phyloP scores from a whole-genome alignment of 2,113 vertebrate genomes.

The Lampris incognitus region DNA sequence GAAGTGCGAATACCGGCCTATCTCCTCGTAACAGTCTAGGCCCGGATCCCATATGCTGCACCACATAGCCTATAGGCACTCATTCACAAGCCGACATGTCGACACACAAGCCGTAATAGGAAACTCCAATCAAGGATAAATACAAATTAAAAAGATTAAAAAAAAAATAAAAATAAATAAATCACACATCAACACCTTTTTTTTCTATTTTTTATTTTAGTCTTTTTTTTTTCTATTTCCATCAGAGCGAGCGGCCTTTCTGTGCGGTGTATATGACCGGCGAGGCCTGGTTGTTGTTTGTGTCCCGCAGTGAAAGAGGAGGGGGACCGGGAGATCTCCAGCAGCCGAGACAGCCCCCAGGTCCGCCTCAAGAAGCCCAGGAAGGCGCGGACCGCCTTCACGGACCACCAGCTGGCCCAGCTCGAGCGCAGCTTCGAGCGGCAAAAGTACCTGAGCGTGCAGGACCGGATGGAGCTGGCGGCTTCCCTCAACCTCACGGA shows the following conservation, averaged over 20 bases:
- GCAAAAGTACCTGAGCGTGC: conserved; percentile 97
- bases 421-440: conserved; percentile 98
- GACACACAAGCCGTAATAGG: not conserved
- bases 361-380: conserved; percentile 96
- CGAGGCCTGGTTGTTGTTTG: not conserved
- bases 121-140: no score
- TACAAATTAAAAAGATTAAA: no score
- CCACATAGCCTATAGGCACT: conserved; percentile 47
- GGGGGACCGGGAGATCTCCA: conserved; percentile 97
- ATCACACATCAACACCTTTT: no score
- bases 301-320: conserved; percentile 92
- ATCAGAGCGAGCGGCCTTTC: no score
- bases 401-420: conserved; percentile 97
- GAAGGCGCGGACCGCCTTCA: conserved; percentile 98
- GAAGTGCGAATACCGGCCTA: conserved; percentile 53
- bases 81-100: not conserved
- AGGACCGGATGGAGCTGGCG: conserved; percentile 98
- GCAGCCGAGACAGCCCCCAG: conserved; percentile 95
- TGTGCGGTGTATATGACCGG: no score
- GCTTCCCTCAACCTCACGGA: conserved; percentile 98
- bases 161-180: no score
- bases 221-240: no score
- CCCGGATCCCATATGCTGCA: conserved; percentile 57
- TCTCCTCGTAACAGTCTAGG: conserved; percentile 69
- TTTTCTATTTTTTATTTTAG: no score